Evolutionary conservation across 1,140 invertebrate species (phyloP), one percentile per base, ranked within the genome.

Genomic region (Drosophila triauraria): DNA sequence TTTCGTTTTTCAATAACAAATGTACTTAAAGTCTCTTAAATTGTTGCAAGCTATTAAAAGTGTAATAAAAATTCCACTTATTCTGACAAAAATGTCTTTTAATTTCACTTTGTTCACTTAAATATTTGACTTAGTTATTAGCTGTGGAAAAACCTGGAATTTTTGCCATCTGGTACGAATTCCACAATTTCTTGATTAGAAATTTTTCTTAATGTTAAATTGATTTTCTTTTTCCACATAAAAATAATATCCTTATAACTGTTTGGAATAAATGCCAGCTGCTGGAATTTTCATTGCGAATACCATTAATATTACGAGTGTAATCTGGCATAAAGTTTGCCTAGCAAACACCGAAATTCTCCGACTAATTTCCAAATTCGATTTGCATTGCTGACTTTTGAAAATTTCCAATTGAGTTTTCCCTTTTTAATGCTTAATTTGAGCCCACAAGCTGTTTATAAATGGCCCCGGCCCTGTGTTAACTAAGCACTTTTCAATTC

Each of bases 401-500:
- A 0, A 27, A 71, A 50, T 40, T 70, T 71, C 27, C 20, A 43
- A 75, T 64, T 75, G 70, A 38, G 23, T 51, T 75, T 51, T 38
- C 27, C 20, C 15, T 15, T 30, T 48, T 76, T 76, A 43, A 64
- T 58, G 74, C 61, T 60, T 48, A 17, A 68, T 44, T 68, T 32
- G n/a, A 56, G 47, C 72, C 38, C 15, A 32, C 47, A 59, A 9
- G 62, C 75, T 77, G 75, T 54, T 72, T 75, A 54, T 63, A 63
- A 75, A 74, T 74, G 35, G 43, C 48, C 35, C n/a, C 12, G 8
- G 40, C 35, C 40, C 25, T 8, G 3, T 64, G 62, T 63, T 62
- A 54, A 63, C 74, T 77, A 77, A 77, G 75, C 74, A 69, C 74
- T 77, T 77, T 69, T 69, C 50, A 78, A 77, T 77, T 61, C 53